These are phyloP conservation scores for Tupaia chinensis DNA, from an alignment of 2,113 vertebrate species.

Conservation along the genomic window DNA sequence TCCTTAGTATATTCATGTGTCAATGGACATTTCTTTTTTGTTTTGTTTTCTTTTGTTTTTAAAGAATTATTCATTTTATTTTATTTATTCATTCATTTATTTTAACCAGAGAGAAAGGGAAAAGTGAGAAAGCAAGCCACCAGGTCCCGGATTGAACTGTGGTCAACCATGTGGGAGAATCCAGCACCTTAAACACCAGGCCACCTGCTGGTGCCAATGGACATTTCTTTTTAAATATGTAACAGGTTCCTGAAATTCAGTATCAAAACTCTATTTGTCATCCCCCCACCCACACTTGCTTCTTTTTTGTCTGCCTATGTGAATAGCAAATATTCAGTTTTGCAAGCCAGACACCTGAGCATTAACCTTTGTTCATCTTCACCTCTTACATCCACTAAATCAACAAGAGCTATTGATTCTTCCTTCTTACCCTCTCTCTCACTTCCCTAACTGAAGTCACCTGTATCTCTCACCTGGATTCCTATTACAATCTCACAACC, in stretches of 20 bases:
- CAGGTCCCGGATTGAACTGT: too few species aligned
- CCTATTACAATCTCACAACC: not conserved
- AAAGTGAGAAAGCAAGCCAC: too few species aligned
- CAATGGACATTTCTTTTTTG: not conserved
- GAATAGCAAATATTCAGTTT: not conserved
- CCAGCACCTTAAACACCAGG: too few species aligned
- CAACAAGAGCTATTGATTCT: not conserved
- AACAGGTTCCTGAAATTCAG: conserved; percentile 21
- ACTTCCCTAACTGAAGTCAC: not conserved
- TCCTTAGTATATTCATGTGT: too few species aligned
- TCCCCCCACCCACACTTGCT: not conserved
- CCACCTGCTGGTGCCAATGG: not conserved
- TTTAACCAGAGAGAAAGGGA: too few species aligned
- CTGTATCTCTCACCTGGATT: not conserved
- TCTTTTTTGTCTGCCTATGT: not conserved
- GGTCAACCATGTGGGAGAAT: too few species aligned
- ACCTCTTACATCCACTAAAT: not conserved
- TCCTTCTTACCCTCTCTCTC: not conserved
- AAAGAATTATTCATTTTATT: too few species aligned
- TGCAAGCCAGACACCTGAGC: not conserved
- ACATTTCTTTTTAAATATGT: conserved; percentile 9
- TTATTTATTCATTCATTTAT: too few species aligned
- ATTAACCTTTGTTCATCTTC: not conserved
- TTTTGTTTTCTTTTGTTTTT: too few species aligned
- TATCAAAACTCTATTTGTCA: conserved; percentile 3